Evolutionary conservation across 1,140 invertebrate species (phyloP).

Genomic region (Saxidomus purpurata): DNA sequence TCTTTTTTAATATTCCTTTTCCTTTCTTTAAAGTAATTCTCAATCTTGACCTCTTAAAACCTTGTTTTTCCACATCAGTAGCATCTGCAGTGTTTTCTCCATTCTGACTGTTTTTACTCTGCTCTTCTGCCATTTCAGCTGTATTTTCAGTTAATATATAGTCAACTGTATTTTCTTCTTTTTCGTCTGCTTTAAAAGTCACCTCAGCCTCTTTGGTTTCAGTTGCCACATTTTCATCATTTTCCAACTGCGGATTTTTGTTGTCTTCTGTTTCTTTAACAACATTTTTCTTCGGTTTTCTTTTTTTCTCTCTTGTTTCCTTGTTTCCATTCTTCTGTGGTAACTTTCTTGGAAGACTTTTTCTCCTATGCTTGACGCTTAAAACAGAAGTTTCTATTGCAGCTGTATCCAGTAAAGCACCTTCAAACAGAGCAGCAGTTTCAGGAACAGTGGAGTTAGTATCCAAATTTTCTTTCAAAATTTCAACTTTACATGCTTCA

Average conservation of each 20-base stretch:
- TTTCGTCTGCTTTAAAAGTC: neutral
- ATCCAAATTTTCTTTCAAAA: neutral
- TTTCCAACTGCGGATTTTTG: neutral
- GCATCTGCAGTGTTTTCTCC: neutral
- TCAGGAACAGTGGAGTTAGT: neutral
- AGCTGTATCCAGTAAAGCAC: neutral
- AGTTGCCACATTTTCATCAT: neutral
- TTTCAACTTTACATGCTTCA: neutral
- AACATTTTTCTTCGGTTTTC: conserved; percentile 14
- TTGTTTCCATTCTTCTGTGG: conserved; percentile 16
- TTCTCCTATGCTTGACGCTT: conserved; percentile 50
- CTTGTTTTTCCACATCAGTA: neutral
- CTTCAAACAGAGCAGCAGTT: neutral
- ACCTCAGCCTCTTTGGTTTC: neutral
- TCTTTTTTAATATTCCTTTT: conserved; percentile 28
- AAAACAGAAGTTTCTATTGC: neutral
- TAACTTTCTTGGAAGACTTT: conserved; percentile 58
- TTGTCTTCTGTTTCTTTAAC: neutral
- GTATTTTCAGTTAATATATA: conserved; percentile 6
- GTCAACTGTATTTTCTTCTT: conserved; percentile 2
- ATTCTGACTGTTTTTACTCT: neutral
- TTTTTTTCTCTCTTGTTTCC: conserved; percentile 9
- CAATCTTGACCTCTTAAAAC: neutral
- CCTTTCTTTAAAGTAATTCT: conserved; percentile 21
- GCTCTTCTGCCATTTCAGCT: neutral